Conservation (phyloP, 64 coral and sea anemone genomes). For the Pocillopora damicornis region DNA sequence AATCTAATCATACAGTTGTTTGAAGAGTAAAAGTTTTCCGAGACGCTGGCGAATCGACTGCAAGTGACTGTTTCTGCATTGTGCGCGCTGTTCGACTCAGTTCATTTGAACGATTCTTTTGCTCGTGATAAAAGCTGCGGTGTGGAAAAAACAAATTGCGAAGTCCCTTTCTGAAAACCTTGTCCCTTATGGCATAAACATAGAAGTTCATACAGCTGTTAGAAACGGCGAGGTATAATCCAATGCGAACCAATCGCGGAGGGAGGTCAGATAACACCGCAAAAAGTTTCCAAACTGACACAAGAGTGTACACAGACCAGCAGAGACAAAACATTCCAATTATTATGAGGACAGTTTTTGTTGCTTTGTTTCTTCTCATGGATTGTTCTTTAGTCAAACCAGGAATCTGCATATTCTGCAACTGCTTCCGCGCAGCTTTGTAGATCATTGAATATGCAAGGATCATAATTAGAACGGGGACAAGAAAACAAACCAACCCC, state of each 20-base stretch:
- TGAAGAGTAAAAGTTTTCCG: background rate
- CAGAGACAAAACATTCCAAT: conserved; percentile 37
- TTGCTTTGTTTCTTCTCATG: conserved; percentile 23
- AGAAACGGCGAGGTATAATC: conserved; percentile 34
- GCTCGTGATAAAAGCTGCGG: background rate
- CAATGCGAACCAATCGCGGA: conserved; percentile 23
- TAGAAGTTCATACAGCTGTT: conserved; percentile 53
- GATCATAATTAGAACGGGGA: conserved; percentile 37
- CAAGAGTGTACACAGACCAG: conserved; percentile 36
- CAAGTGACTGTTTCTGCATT: background rate
- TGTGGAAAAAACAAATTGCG: background rate
- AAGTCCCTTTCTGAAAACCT: conserved; percentile 35
- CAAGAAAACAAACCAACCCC: conserved; percentile 42
- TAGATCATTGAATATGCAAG: conserved; percentile 48
- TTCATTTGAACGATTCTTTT: conserved; percentile 13
- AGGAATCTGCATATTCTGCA: conserved; percentile 4
- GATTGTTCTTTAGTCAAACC: background rate
- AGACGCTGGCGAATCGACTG: background rate
- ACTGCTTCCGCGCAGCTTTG: conserved; percentile 35
- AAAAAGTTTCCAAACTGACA: conserved; percentile 42
- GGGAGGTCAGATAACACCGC: conserved; percentile 21
- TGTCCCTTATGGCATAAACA: conserved; percentile 42
- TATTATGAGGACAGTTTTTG: conserved; percentile 23
- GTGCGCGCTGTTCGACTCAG: background rate
- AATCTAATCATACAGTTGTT: background rate